These are phyloP conservation scores for Leucopsar rothschildi DNA, from an alignment of 2,113 vertebrate species.

Conservation along the genomic window DNA sequence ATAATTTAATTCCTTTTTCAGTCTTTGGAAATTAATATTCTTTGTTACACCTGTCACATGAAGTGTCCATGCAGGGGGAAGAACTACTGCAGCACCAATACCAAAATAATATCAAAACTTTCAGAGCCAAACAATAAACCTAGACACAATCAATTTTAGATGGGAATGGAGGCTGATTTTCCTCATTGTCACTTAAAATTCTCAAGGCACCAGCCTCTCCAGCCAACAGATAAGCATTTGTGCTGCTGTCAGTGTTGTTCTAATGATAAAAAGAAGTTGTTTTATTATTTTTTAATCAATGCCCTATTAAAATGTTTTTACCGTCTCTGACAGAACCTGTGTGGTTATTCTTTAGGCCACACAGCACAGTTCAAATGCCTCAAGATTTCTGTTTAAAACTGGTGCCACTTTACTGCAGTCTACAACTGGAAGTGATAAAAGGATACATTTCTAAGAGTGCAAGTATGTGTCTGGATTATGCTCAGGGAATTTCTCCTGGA, in stretches of 20 bases:
- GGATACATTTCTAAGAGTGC: background rate
- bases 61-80: fast-evolving
- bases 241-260: background rate
- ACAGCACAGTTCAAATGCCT: background rate
- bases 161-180: background rate
- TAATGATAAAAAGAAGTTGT: background rate
- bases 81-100: background rate
- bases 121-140: background rate
- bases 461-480: background rate
- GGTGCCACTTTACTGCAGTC: background rate
- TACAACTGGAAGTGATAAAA: background rate
- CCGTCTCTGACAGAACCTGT: background rate
- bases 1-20: background rate
- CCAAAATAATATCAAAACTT: background rate
- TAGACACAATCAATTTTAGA: background rate
- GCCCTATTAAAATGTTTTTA: background rate
- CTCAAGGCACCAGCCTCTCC: background rate
- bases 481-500: background rate
- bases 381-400: background rate
- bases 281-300: background rate
- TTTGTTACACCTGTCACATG: fast-evolving
- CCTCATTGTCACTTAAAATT: background rate
- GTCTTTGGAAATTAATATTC: background rate
- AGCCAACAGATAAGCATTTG: background rate
- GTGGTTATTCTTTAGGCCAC: background rate